These are phyloP conservation scores for Pseudomugil gertrudae DNA, from an alignment of 2,797 vertebrate species.

Conservation along the genomic window DNA sequence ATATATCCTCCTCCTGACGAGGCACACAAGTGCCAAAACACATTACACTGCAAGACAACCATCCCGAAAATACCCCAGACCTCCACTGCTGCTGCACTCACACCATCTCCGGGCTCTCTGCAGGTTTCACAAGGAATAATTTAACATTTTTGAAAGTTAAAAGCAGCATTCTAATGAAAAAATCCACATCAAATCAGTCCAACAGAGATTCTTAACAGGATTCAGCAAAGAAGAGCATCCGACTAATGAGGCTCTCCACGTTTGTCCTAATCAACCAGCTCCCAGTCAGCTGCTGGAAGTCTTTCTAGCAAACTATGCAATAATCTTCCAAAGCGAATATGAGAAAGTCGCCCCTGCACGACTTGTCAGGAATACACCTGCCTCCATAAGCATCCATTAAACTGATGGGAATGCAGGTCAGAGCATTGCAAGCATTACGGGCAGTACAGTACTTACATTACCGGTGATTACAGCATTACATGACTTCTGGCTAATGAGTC, in stretches of 20 bases:
- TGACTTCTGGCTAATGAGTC: slow-evolving; percentile 60
- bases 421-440: slow-evolving; percentile 37
- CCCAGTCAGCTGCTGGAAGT: slow-evolving; percentile 22
- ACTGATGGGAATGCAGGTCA: slow-evolving; percentile 24
- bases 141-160: slow-evolving; percentile 22
- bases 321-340: slow-evolving; percentile 27
- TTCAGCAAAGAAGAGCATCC: slow-evolving; percentile 12
- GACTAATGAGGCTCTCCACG: slow-evolving; percentile 9
- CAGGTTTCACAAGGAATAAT: slow-evolving; percentile 50
- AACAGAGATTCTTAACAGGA: slow-evolving; percentile 2
- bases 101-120: slow-evolving; percentile 36
- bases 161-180: slow-evolving; percentile 25
- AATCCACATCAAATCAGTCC: not conserved
- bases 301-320: slow-evolving; percentile 28
- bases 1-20: slow-evolving; percentile 54
- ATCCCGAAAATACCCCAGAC: slow-evolving; percentile 61
- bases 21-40: slow-evolving; percentile 64
- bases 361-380: slow-evolving; percentile 7
- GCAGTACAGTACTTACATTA: slow-evolving; percentile 35
- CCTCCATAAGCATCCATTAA: not conserved
- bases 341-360: not conserved
- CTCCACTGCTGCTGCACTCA: slow-evolving; percentile 31
- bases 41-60: slow-evolving; percentile 61
- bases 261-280: slow-evolving; percentile 40
- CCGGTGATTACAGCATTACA: slow-evolving; percentile 50